Evolutionary conservation across 2,888 invertebrate genomes (phyloP), one percentile per base, ranked within the genome.

Genomic region (Pantelozetes paolii): DNA sequence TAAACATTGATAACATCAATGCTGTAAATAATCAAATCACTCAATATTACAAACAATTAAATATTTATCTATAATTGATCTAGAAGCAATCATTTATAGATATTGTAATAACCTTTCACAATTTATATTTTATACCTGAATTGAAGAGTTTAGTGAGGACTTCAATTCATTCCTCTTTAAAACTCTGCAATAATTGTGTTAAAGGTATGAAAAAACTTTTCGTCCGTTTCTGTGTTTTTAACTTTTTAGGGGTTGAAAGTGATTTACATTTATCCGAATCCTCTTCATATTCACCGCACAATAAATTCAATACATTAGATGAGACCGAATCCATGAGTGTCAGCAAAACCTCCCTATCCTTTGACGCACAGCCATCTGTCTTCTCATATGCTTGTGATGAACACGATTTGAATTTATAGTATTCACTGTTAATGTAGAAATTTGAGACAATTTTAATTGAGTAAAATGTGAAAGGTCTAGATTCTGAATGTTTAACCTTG

Each of bases 251-350:
- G 1, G 20, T 67, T 11, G n/a, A 15, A 23, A 67, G 23, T 20
- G 20, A 13, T n/a, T 20, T 18, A 23, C 67, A 67, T 32, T 67
- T 67, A 40, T 67, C 67, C 0, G 67, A 67, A 1, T 67, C 40
- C 20, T 67, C 42, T 40, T 20, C 20, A 67, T 67, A 67, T 36
- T 67, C 67, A 20, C 40, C 67, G 40, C 67, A 67, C 13, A 67
- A 9, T 20, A 67, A 23, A 15, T 32, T 36, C 20, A 64, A 20
- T 6, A 64, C 64, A 20, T 64, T 32, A 1, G 36, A 20, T 5
- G 26, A 18, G 1, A 9, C 11, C 2, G 36, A n/a, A 23, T 42
- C 42, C 23, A 67, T 67, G 1, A 40, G n/a, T 13, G 13, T 1
- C 8, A 40, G 23, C 13, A 36, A 67, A 11, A 23, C 67, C 36